Evolutionary conservation across 2,797 vertebrate genomes (phyloP), one percentile per base, ranked within the genome.

Genomic region (Sebastes trivittatus): DNA sequence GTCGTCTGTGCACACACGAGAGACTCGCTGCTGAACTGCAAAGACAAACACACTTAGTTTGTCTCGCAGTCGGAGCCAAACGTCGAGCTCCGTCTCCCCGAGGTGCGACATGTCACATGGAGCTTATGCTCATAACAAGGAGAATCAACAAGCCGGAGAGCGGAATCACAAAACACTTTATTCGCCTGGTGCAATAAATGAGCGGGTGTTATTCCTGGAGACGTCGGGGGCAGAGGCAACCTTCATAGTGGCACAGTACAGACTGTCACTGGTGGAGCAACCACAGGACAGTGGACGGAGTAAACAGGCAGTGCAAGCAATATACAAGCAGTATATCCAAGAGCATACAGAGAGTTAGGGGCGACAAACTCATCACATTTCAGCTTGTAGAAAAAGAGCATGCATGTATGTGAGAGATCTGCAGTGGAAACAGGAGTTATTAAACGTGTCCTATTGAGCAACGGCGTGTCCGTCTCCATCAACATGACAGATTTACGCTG

Each of bases 1-100:
- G 71, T 72, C 78, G 56, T 71, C 78, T 81, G 67, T 74, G 60
- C 54, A 63, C 72, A 85, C 85, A 78, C 87, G 69, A 78, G 90
- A 88, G 84, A 84, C 71, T 65, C 38, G 42, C 42, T 46, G 34
- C 61, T 67, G 58, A 88, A 72, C 87, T 83, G 86, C 82, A 77
- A 81, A 92, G 84, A 84, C 89, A 90, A 90, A 87, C 77, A 91
- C 86, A 88, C 82, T 82, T 80, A 71, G 76, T 89, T 91, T 87
- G 90, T 80, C 85, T 89, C 78, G 52, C 87, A 76, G 80, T 82
- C 52, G 58, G 86, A 90, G 83, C 82, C 83, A 55, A 86, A 87
- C 72, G 69, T 84, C 34, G 25, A 70, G 89, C 68, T 82, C 55
- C 11, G 71, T 86, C 86, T 90, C 82, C 91, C 88, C 42, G 42